These are phyloP conservation scores for Oryzias javanicus DNA, from an alignment of 2,113 vertebrate species.

Conservation along the genomic window DNA sequence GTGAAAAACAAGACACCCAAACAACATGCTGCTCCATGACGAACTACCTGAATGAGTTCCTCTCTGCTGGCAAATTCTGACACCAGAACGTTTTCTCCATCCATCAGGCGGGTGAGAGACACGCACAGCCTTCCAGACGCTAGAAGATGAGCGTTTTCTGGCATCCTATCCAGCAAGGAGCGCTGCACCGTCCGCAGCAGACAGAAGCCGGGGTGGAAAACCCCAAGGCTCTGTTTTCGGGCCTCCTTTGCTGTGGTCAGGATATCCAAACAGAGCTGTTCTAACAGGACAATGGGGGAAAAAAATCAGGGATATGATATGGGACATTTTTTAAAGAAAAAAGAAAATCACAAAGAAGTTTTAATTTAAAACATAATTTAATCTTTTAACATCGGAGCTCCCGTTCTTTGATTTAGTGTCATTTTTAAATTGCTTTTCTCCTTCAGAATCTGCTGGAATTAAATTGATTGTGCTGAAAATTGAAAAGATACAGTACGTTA, in stretches of 20 bases:
- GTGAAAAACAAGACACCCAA: neutral
- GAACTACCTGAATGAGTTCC: constrained; percentile 86
- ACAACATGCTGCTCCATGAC: neutral
- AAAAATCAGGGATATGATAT: no score
- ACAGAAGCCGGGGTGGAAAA: constrained; percentile 85
- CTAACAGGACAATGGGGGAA: constrained; percentile 46
- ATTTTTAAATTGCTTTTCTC: no score
- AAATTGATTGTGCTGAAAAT: no score
- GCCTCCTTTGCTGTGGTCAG: constrained; percentile 69
- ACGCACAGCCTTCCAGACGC: constrained; percentile 79
- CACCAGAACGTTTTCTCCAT: constrained; percentile 84
- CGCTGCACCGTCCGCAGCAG: constrained; percentile 67
- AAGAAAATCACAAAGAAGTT: neutral
- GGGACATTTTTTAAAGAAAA: neutral
- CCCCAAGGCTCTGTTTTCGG: constrained; percentile 77
- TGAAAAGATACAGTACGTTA: no score
- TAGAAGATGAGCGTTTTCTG: constrained; percentile 80
- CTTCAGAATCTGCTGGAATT: no score
- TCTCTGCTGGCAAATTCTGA: constrained; percentile 88
- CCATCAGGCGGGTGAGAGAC: constrained; percentile 86
- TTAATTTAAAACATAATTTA: no score
- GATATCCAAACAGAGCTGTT: constrained; percentile 53
- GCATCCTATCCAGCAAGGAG: constrained; percentile 73
- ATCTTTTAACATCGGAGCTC: no score
- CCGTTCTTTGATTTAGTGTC: no score